Evolutionary conservation across 23 tunicate species (phyloP).

Genomic region (Trididemnum clinides): DNA sequence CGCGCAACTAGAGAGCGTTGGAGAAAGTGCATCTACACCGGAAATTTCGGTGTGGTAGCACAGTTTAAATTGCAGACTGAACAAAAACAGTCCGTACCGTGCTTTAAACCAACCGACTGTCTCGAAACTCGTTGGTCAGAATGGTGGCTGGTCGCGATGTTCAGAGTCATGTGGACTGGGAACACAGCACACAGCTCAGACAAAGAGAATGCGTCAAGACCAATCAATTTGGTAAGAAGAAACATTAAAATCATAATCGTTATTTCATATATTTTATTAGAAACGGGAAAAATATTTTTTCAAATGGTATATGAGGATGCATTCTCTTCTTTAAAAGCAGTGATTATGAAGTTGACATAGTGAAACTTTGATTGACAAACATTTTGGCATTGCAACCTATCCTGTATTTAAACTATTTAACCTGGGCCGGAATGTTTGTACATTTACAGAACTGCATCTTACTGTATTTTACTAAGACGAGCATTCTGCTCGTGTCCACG

Average conservation of each 20-base stretch:
- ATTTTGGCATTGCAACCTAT: no score
- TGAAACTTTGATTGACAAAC: no score
- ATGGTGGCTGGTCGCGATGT: conserved; percentile 11
- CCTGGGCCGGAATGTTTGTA: no score
- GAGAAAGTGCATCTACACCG: background rate
- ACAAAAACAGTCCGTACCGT: background rate
- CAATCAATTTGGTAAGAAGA: background rate
- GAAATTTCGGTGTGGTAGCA: background rate
- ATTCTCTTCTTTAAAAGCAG: no score
- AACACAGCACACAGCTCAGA: background rate
- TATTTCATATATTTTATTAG: no score
- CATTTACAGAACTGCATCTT: no score
- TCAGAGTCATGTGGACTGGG: background rate
- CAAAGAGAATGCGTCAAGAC: background rate
- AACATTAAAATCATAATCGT: background rate
- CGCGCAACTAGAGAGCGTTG: background rate
- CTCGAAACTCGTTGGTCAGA: background rate
- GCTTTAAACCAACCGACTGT: background rate
- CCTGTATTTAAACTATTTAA: no score
- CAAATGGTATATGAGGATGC: no score
- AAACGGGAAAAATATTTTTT: no score
- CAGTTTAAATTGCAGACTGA: background rate
- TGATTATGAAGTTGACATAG: no score
- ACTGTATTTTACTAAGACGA: no score
- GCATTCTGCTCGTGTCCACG: no score